Base-by-base conservation (phyloP, 2,113 vertebrate species). In the Scatophagus argus region DNA sequence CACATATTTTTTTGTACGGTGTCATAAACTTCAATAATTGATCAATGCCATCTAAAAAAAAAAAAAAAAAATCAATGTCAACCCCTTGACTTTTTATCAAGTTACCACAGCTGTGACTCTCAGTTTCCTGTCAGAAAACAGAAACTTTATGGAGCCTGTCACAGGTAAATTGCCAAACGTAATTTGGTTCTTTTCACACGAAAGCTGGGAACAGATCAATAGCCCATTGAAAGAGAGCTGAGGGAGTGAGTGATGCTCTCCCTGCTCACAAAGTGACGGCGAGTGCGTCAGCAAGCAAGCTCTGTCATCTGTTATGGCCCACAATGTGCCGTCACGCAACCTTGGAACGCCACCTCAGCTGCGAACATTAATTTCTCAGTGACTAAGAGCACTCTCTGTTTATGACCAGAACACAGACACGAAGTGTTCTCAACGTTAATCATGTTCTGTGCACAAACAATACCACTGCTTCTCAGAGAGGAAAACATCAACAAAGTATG, bases 241-340 rank as follows among this genome's bases (percentile, higher is more conserved):
- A 69, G 58, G 11, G 34, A 29, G 75, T 93, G 92, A 93, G 82
- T 91, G 88, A 93, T 92, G 91, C 82, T 52, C 47, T 82, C 81
- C 51, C 10, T 77, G 81, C 81, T 77, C 69, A 34, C 69, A 72
- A 64, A 89, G 85, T 85, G 62, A 56, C 19, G 9, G 34, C n/a
- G 25, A 82, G 87, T 92, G 90, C 89, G 90, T 93, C 93, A 93
- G 79, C 85, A 82, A 36, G 56, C 63, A 74, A 63, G 85, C 91
- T 92, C 89, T 84, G 91, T 92, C 73, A 81, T 90, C 90, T 63
- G 70, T 74, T 87, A 74, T 70, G 74, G 70, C 51, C 70, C 43
- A 58, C 73, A 31, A 62, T 29, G 43, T 82, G 68, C 80, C 60
- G 71, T 89, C 78, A 44, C 84, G n/a, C 78, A 90, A 85, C 91